Evolutionary conservation across 2,113 vertebrate genomes (phyloP).

Genomic region (Eudyptes chrysolophus): DNA sequence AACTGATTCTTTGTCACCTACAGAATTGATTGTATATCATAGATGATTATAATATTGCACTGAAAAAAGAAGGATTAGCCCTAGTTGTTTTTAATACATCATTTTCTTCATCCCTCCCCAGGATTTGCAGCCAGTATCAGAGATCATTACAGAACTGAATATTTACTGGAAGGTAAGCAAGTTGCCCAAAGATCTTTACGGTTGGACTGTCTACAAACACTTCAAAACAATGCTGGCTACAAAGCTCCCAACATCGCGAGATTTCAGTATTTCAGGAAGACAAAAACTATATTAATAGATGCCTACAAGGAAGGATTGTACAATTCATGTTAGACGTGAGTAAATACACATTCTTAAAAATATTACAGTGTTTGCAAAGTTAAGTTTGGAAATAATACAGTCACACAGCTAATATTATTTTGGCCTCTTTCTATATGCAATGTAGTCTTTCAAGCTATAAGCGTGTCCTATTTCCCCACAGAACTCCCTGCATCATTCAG

Average conservation of each 20-base stretch:
- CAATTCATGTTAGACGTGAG: background rate
- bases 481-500: background rate
- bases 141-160: background rate
- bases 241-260: background rate
- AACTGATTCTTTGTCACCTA: background rate
- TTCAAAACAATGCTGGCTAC: background rate
- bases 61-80: background rate
- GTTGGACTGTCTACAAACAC: background rate
- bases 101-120: background rate
- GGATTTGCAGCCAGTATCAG: background rate
- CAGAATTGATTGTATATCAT: background rate
- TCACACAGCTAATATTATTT: background rate
- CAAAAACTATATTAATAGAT: background rate
- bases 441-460: background rate
- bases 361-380: background rate
- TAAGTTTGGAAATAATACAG: background rate
- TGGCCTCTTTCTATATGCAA: background rate
- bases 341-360: background rate
- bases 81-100: background rate
- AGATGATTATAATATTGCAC: background rate
- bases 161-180: background rate
- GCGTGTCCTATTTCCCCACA: background rate
- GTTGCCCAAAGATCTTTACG: background rate
- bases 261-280: background rate
- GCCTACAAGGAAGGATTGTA: background rate